Percentiles rank a stretch among this genome's conserved stretches.
These are phyloP conservation scores for Tachysurus fulvidraco DNA, from an alignment of 2,113 vertebrate genomes.

Conservation along the genomic window DNA sequence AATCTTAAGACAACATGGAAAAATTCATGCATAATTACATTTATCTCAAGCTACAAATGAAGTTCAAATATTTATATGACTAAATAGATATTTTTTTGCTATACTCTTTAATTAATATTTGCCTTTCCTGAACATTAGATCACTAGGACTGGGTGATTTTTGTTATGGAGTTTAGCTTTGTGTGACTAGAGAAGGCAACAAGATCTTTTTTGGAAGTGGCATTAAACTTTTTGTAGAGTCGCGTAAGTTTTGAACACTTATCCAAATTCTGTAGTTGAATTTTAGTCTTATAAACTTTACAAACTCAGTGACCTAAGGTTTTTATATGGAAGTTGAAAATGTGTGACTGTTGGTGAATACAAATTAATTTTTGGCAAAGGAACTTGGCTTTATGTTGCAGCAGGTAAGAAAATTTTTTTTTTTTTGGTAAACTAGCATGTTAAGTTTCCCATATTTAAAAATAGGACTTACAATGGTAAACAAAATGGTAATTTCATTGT, in stretches of 20 bases:
- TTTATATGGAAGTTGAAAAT: conserved; percentile 1
- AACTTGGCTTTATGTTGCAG: not conserved
- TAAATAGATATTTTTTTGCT: not conserved
- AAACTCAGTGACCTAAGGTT: not conserved
- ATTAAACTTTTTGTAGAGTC: conserved; percentile 47
- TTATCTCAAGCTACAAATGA: not conserved
- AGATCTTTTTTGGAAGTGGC: conserved; percentile 51
- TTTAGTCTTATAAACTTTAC: not conserved
- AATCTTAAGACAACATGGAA: not conserved
- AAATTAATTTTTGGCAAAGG: not conserved
- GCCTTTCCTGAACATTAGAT: not conserved
- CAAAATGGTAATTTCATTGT: not conserved
- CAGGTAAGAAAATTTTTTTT: not conserved
- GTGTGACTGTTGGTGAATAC: conserved; percentile 1
- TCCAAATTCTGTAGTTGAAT: not conserved
- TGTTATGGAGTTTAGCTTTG: conserved; percentile 26
- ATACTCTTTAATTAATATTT: not conserved
- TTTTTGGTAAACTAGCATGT: not conserved
- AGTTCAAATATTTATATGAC: not conserved
- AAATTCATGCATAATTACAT: not conserved
- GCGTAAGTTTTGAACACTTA: conserved; percentile 32
- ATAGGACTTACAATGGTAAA: not conserved
- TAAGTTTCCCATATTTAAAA: not conserved
- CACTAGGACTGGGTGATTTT: not conserved
- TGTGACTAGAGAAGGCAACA: conserved; percentile 48